Base-by-base conservation (phyloP, 2,113 vertebrate species). In the Odocoileus hemionus region DNA sequence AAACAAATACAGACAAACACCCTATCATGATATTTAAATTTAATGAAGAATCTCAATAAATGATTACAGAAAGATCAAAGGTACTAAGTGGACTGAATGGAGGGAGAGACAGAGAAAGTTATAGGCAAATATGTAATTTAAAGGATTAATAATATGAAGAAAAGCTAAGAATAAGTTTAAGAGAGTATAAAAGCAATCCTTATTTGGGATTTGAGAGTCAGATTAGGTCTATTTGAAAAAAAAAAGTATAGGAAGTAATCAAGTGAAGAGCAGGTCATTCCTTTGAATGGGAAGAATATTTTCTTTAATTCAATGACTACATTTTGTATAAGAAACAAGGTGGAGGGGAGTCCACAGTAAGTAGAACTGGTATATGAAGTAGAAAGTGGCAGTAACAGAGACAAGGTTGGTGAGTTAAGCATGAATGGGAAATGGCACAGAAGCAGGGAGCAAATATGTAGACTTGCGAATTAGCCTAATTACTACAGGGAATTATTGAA, bases 41-140 rank as follows among this genome's bases (percentile, higher is more conserved):
- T 82, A 93, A 64, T 45, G 5, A 50, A 74, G 61, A 86, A 58
- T 30, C 23, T 91, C 61, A 94, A 84, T 11, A 67, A 89, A 94
- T 95, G n/a, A 52, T 4, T 74, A 23, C 2, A 39, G 21, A 25
- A 45, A 57, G 1, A 86, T 15, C 6, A 83, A 45, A 79, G 21
- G 10, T 80, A 58, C 11, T 78, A 50, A 52, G 57, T 52, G 43
- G 13, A 61, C 9, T 58, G 13, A 45, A 47, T 47, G 76, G 76
- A 70, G 19, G n/a, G n/a, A 79, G 14, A 79, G 76, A 28, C 21
- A 76, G 25, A 30, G 26, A 17, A 45, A 79, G 4, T 79, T 79
- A 30, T 30, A 58, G 26, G 58, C 12, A 30, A 17, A 61, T 58
- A 39, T 60, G 3, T 23, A 14, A 54, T 58, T 76, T 82, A 54